Percentiles rank a stretch among this genome's conserved stretches.
These are phyloP conservation scores for Anomalospiza imberbis DNA, from an alignment of 2,797 vertebrate species.

Conservation along the genomic window DNA sequence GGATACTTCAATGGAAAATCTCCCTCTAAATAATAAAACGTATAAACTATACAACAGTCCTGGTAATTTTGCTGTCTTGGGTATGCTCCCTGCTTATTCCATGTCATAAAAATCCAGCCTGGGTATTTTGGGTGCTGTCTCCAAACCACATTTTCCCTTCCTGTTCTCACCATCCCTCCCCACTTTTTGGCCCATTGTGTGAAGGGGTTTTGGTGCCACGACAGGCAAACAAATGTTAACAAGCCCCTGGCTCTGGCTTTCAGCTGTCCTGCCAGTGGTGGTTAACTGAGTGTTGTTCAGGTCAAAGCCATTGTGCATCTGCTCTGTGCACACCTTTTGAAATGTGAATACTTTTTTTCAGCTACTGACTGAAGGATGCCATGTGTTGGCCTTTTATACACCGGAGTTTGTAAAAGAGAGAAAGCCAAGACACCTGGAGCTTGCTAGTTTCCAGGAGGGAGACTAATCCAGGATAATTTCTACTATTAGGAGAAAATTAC, in stretches of 20 bases:
- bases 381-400: neutral
- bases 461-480: conserved; percentile 25
- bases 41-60: neutral
- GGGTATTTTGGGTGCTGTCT: neutral
- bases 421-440: neutral
- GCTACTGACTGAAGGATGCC: neutral
- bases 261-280: neutral
- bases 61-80: neutral
- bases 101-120: neutral
- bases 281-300: neutral
- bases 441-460: neutral
- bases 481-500: conserved; percentile 20
- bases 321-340: neutral
- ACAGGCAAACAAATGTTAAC: neutral
- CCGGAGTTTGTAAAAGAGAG: neutral
- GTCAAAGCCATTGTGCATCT: neutral
- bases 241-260: neutral
- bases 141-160: neutral
- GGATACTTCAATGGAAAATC: neutral
- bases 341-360: neutral
- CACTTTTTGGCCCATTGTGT: accelerated
- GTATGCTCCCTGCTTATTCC: neutral
- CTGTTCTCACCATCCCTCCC: neutral
- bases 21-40: neutral
- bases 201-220: neutral